Evolutionary conservation across 2,888 invertebrate species (phyloP), one percentile per base, ranked within the genome.

Genomic region (Xiphydria camelus): DNA sequence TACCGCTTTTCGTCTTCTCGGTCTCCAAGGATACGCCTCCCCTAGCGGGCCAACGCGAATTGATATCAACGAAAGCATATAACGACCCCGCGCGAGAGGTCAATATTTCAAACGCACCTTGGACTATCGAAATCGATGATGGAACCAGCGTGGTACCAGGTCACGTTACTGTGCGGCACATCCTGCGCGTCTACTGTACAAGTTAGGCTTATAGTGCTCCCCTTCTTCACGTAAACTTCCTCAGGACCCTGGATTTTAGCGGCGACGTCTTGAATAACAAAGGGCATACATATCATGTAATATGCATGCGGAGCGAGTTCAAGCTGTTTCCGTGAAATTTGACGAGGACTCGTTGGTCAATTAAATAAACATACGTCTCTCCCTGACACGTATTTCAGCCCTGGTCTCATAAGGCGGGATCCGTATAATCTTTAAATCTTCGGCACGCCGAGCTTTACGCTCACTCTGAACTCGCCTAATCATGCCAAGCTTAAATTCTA

Each of bases 11-110:
- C 35, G 89, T 86, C 68, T 89, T 89, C 73, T 91, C 91, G 19
- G 91, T 91, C 73, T 90, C 87, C 51, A 93, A 83, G 64, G 88
- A 89, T 65, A 92, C 91, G 37, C 91, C 91, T 12, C 89, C 91
- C 22, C 91, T 82, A 51, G 84, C 33, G 33, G 17, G 17, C 3
- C 12, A 33, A 14, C 21, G 10, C 1, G 21, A 18, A 23, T 40
- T 40, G 18, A 18, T 6, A 26, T 12, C 20, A 17, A 39, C 21
- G 9, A 26, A 3, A 23, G 22, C 2, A 6, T 21, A 14, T n/a
- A 5, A 21, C 9, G 4, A 22, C 20, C n/a, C n/a, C n/a, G 4
- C 3, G 26, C 3, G 12, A 14, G 6, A 33, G 29, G 17, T 25
- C 14, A 23, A 9, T 10, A 48, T 47, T 7, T 18, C n/a, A 10